A percentile compares a stretch with the other conserved stretches of the same genome.
Conservation (phyloP, 2,797 vertebrate species). For the Petrocephalus sullivani region DNA sequence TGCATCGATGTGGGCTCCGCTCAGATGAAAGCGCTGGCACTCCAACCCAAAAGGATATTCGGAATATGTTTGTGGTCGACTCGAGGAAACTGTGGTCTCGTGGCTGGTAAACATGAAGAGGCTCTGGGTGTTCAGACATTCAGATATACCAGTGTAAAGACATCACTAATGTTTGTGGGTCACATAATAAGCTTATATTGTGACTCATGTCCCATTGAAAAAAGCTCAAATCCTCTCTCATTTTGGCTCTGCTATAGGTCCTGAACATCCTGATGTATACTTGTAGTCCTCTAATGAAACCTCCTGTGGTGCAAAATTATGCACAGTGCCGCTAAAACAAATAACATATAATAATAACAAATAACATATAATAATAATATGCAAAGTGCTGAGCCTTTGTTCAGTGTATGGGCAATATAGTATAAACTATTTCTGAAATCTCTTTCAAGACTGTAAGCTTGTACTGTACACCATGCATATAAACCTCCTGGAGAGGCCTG, state of each 20-base stretch:
- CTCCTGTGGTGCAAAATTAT: not conserved
- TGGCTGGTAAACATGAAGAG: not conserved
- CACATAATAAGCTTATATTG: not conserved
- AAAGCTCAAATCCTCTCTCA: not conserved
- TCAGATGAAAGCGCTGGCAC: not conserved
- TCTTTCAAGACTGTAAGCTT: not conserved
- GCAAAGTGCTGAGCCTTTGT: not conserved
- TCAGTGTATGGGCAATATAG: not conserved
- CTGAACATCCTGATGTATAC: not conserved
- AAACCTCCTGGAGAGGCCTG: not conserved
- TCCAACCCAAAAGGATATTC: not conserved
- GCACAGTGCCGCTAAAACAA: not conserved
- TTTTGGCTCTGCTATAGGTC: not conserved
- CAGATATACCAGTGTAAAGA: not conserved
- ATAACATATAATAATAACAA: not conserved
- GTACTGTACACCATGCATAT: not conserved
- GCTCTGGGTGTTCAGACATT: not conserved
- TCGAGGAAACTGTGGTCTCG: not conserved
- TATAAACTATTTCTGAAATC: not conserved
- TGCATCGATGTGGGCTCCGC: not conserved
- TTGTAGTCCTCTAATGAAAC: not conserved
- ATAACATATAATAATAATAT: no score
- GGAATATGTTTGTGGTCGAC: not conserved
- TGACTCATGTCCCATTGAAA: not conserved
- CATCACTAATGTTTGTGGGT: not conserved